These are phyloP conservation scores for Hoplias malabaricus DNA, from an alignment of 2,113 vertebrate species.

Conservation along the genomic window DNA sequence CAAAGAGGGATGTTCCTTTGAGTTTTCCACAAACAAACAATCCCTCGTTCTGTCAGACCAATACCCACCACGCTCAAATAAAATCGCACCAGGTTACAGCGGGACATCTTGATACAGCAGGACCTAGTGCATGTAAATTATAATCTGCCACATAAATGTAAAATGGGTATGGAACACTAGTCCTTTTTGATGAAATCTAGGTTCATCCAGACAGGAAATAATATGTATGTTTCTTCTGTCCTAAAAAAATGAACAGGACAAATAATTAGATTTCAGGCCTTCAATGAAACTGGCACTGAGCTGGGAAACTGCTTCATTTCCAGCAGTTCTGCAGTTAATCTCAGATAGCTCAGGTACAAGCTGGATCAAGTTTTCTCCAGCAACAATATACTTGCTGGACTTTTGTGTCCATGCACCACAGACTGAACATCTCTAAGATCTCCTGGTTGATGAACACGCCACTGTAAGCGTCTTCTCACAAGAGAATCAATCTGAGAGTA, in stretches of 20 bases:
- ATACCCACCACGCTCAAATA: constrained; percentile 33
- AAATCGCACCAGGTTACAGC: constrained; percentile 37
- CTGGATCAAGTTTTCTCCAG: constrained; percentile 21
- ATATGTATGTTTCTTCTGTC: not conserved
- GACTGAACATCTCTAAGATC: not conserved
- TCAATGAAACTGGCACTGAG: constrained; percentile 24
- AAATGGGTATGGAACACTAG: constrained; percentile 31
- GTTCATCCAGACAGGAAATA: constrained; percentile 12
- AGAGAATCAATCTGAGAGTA: not conserved
- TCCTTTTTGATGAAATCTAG: constrained; percentile 12
- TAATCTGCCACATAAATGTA: constrained; percentile 36
- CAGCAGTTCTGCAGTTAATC: constrained; percentile 39
- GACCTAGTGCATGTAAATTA: constrained; percentile 46
- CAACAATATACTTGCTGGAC: constrained; percentile 21
- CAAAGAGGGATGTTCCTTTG: constrained; percentile 52
- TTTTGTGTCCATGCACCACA: not conserved
- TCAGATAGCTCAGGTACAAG: constrained; percentile 22
- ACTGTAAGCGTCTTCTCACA: constrained; percentile 10
- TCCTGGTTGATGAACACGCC: constrained; percentile 12
- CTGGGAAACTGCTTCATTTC: constrained; percentile 17
- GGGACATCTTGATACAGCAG: constrained; percentile 16
- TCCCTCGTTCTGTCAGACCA: constrained; percentile 32
- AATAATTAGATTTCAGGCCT: constrained; percentile 7
- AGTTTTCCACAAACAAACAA: constrained; percentile 44
- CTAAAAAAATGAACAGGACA: not conserved